Base-by-base conservation (phyloP, 2,113 vertebrate genomes). In the Nothocercus julius region DNA sequence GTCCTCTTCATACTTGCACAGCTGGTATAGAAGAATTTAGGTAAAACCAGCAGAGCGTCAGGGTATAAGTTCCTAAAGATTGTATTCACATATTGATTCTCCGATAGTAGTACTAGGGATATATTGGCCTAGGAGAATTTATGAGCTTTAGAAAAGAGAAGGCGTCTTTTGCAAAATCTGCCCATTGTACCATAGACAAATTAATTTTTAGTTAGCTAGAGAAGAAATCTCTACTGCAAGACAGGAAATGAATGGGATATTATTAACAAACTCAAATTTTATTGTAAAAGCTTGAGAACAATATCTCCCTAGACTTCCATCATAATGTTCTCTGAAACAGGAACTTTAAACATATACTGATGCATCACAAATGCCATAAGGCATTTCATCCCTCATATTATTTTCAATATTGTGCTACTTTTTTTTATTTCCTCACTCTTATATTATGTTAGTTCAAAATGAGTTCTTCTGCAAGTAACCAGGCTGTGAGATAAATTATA, bases 261-360 rank as follows among this genome's bases (percentile, higher is more conserved):
- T 94, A 93, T 49, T 78, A 47, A 70, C 51, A 85, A 95, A 80
- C 86, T 87, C 54, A 85, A 89, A 16, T 74, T 86, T 68, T 94
- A 61, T 70, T 92, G 36, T 87, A 59, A 82, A 95, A 82, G 27
- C 1, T 1, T 87, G 40, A 72, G 53, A 7, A 69, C 83, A 40
- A 81, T 27, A 24, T 61, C 25, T 92, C 30, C 1, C 7, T 53
- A 53, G 22, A 53, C 6, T 91, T 92, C 72, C 38, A 24, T 49
- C 20, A 70, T 73, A 34, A 79, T 77, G 36, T n/a, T 83, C 42
- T 88, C 20, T 80, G 38, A 79, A 82, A 17, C 9, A 56, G 25
- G 32, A 78, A 44, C 56, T 44, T 44, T 72, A 32, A 59, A 54
- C 81, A 40, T 54, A 40, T 27, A 21, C 5, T 34, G 8, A 8